Percentiles rank a stretch among this genome's conserved stretches.
Evolutionary conservation across 1,140 invertebrate genomes (phyloP).

Genomic region (Psix sp.): DNA sequence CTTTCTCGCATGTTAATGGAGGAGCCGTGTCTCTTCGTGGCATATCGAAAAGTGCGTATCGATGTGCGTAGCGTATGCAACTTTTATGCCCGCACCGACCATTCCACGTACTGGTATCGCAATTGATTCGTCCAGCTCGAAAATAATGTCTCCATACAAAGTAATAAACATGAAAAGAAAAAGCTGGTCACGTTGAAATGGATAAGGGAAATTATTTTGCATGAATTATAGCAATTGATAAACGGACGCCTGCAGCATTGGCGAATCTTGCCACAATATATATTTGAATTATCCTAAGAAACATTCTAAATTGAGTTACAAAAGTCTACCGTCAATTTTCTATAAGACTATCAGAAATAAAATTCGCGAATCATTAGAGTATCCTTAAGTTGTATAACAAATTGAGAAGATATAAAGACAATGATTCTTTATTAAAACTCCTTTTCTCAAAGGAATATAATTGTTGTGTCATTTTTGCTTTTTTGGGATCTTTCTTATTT

Average conservation of each 20-base stretch:
- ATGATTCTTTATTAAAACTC: too few relatives aligned
- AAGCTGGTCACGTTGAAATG: conserved; percentile 33
- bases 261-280: conserved; percentile 18
- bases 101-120: conserved; percentile 32
- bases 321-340: too few relatives aligned
- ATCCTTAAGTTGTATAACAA: too few relatives aligned
- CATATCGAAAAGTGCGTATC: conserved; percentile 55
- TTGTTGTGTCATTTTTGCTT: too few relatives aligned
- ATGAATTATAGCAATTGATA: conserved; percentile 44
- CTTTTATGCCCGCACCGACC: conserved; percentile 36
- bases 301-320: conserved; percentile 39
- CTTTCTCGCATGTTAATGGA: conserved; percentile 65
- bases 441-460: too few relatives aligned
- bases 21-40: conserved; percentile 60
- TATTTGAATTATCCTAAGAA: conserved; percentile 31
- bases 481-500: too few relatives aligned
- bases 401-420: too few relatives aligned
- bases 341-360: too few relatives aligned
- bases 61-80: conserved; percentile 39
- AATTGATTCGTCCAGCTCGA: conserved; percentile 49
- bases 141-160: conserved; percentile 45
- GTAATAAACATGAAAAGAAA: conserved; percentile 47
- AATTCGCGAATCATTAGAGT: too few relatives aligned
- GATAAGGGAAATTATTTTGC: conserved; percentile 51
- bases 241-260: conserved; percentile 2